These are phyloP conservation scores for Spilogale gracilis DNA, from an alignment of 2,113 vertebrate species.

Conservation along the genomic window DNA sequence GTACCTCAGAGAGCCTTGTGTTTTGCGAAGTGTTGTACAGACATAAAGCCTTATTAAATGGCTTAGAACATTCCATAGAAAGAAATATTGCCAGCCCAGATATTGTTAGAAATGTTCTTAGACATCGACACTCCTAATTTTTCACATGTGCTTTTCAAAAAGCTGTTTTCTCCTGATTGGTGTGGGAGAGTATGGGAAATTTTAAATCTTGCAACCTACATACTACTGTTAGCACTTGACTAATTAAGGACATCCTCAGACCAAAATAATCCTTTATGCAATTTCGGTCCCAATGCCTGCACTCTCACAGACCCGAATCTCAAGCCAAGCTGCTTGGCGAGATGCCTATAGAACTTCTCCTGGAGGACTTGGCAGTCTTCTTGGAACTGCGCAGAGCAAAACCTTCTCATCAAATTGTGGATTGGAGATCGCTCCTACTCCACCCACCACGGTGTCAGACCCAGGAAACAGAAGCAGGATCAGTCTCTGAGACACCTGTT, in stretches of 20 bases:
- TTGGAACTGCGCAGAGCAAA: conserved; percentile 59
- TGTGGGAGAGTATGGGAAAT: conserved; percentile 67
- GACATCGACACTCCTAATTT: conserved; percentile 36
- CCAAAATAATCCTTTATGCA: conserved; percentile 76
- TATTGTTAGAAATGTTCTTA: conserved; percentile 49
- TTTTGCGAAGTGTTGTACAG: not conserved
- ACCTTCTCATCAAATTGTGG: conserved; percentile 41
- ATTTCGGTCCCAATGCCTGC: conserved; percentile 73
- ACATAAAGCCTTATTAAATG: conserved; percentile 29
- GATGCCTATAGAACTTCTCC: conserved; percentile 79
- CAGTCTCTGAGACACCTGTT: not conserved
- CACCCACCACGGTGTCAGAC: conserved; percentile 19
- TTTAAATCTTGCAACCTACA: conserved; percentile 72
- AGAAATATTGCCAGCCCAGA: conserved; percentile 31
- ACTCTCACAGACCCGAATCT: conserved; percentile 73
- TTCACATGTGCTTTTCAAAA: conserved; percentile 59
- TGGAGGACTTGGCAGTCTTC: conserved; percentile 79
- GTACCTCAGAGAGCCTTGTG: not conserved
- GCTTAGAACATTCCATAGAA: conserved; percentile 22
- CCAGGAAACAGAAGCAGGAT: not conserved
- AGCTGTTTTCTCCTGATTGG: conserved; percentile 51
- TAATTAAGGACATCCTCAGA: conserved; percentile 79
- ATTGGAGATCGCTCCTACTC: not conserved
- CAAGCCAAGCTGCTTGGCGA: conserved; percentile 75
- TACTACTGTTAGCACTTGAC: conserved; percentile 69